Evolutionary conservation across 2,888 invertebrate species (phyloP).

Genomic region (Melikaiella ostensackeni): DNA sequence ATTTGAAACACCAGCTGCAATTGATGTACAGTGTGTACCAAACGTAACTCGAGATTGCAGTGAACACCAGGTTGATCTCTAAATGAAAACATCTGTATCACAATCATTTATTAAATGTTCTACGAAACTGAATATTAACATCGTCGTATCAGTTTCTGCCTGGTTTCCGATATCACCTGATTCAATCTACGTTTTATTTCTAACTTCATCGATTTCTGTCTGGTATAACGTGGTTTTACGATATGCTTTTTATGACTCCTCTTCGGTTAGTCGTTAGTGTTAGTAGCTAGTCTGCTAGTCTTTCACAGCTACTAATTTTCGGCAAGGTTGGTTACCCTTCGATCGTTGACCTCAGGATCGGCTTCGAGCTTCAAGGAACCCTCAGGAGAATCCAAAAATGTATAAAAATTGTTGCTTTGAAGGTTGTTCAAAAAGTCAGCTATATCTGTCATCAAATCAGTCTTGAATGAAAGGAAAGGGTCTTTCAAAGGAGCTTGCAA

Average conservation of each 20-base stretch:
- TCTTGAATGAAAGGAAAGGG: background rate
- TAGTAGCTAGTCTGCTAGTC: constrained; percentile 20
- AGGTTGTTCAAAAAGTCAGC: background rate
- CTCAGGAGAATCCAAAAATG: background rate
- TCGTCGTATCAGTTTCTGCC: constrained; percentile 15
- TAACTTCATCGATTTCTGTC: constrained; percentile 7
- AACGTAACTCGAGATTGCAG: constrained; percentile 21
- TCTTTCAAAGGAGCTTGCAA: background rate
- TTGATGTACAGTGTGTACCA: background rate
- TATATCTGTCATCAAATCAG: too few species aligned
- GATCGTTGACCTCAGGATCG: constrained; percentile 37
- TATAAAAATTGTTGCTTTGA: background rate
- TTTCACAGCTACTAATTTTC: constrained; percentile 18
- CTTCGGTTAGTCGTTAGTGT: constrained; percentile 19
- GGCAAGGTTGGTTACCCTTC: constrained; percentile 37
- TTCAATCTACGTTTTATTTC: constrained; percentile 29
- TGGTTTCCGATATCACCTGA: background rate
- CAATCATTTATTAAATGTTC: constrained; percentile 5
- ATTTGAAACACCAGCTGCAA: background rate
- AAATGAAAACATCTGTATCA: constrained; percentile 31
- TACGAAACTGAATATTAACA: background rate
- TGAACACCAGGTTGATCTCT: constrained; percentile 9
- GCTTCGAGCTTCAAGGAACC: background rate
- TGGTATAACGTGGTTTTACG: constrained; percentile 11
- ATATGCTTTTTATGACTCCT: constrained; percentile 19